Base-by-base conservation (phyloP, 2,113 vertebrate species). In the Copsychus sechellarum region DNA sequence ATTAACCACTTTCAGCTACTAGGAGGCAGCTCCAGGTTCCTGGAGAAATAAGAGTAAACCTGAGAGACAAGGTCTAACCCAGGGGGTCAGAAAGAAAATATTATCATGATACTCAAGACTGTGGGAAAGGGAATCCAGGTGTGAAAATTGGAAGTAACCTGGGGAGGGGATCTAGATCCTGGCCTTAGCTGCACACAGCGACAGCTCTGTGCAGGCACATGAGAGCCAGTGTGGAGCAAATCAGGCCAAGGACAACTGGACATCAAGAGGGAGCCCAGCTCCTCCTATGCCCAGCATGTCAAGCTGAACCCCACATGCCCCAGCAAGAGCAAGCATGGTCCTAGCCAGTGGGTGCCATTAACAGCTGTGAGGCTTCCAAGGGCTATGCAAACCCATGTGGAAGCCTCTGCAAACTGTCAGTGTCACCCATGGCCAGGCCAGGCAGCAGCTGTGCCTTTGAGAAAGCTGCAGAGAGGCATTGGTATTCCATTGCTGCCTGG, bases 371-470 rank as follows among this genome's bases (percentile, higher is more conserved):
- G 2, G 5, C 8, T 61, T 51, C 81, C 1, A 1, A 48, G 42
- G 24, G 57, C 62, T 45, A 45, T 71, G 62, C 50, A 80, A n/a
- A 65, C 11, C 34, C 17, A 0, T 14, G 6, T 3, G 4, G 43
- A 57, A 77, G 34, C 38, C 79, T 33, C 51, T 40, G 62, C 57
- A 40, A 40, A 33, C 53, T 2, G 4, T 29, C 70, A 86, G 64
- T 2, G 0, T 56, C 9, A 1, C 51, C 69, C 4, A 12, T 0
- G 8, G 26, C 64, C 77, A 38, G 14, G 33, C 67, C 43, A 64
- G 69, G 64, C 62, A 53, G 38, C 7, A 74, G 54, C 56, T 58
- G 53, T 69, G 43, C 29, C 53, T 69, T 23, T 23, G 43, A 48
- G 34, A 58, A 50, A 69, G 79, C 34, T 81, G 43, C 43, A 70